Evolutionary conservation across 2,113 vertebrate genomes (phyloP), one percentile per base, ranked within the genome.

Genomic region (Gopherus evgoodei): DNA sequence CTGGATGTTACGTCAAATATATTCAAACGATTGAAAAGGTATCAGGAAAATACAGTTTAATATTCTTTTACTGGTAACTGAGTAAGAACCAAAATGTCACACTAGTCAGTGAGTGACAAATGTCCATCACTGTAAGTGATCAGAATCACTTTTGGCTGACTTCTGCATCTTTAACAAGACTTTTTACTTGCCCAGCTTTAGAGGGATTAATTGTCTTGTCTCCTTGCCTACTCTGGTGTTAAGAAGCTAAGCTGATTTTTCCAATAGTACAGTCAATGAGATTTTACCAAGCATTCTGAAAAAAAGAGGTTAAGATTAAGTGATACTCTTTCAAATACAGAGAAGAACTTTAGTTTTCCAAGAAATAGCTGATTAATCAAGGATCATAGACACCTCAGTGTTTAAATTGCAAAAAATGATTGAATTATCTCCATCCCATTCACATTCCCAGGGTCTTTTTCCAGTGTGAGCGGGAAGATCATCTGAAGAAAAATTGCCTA

Each of bases 121-220:
- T 52, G 88, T 42, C 24, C 89, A 42, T 92, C 87, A 87, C 29
- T 54, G 0, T 90, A 94, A 96, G 81, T 92, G 92, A 44, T 31
- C 81, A 90, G 86, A 96, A 96, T 94, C 76, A 94, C 82, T 96
- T 96, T 82, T 95, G 87, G 92, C 92, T 93, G 79, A 85, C 44
- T 94, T 5, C 0, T 0, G 1, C 83, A 49, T 86, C 24, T 89
- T 81, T 83, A 50, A 86, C 85, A 91, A 93, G 47, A 62, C 90
- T 95, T 53, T 89, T 91, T 81, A 90, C 86, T 94, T 69, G 53
- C 89, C 25, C 78, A 83, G 42, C 25, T 44, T 49, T 72, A 47
- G 78, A 27, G 87, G 83, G 93, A 62, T 38, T 76, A 52, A 86
- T 93, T 50, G 25, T 54, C 83, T 90, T 3, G 3, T 54, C 59